These are phyloP conservation scores for Ariopsis seemanni DNA, from an alignment of 2,113 vertebrate genomes.

Conservation along the genomic window DNA sequence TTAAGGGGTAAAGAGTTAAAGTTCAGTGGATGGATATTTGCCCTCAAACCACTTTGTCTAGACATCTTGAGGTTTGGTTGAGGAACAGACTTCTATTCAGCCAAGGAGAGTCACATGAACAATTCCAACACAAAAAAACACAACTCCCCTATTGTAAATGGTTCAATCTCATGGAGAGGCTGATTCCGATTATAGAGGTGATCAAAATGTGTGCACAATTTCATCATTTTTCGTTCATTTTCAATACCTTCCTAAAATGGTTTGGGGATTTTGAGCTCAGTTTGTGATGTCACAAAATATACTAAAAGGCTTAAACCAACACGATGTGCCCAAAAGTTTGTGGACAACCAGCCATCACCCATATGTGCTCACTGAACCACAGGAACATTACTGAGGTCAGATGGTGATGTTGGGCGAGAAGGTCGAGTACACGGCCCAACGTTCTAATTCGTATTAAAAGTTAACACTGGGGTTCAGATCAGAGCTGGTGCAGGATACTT, in stretches of 20 bases:
- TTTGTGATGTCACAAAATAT: not conserved
- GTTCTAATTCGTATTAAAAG: not conserved
- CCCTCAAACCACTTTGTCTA: not conserved
- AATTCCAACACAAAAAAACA: not conserved
- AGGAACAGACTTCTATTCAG: not conserved
- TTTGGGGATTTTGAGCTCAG: not conserved
- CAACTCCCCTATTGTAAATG: not conserved
- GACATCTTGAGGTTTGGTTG: not conserved
- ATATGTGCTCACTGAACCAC: not conserved
- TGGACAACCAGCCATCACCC: no score
- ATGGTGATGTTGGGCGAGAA: not conserved
- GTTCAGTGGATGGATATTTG: not conserved
- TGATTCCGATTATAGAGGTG: not conserved
- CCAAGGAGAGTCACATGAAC: not conserved
- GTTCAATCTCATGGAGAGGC: not conserved
- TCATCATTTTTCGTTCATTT: not conserved
- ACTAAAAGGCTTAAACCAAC: not conserved
- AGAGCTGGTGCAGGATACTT: not conserved
- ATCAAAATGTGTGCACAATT: not conserved
- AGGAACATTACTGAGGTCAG: not conserved
- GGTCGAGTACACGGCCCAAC: no score
- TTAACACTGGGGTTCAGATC: not conserved
- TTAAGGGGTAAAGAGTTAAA: not conserved
- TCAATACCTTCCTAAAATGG: not conserved
- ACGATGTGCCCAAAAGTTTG: not conserved